Percentiles rank a stretch among this genome's conserved stretches.
Conservation (phyloP, 2,888 invertebrate genomes). For the Poecilus cupreus region DNA sequence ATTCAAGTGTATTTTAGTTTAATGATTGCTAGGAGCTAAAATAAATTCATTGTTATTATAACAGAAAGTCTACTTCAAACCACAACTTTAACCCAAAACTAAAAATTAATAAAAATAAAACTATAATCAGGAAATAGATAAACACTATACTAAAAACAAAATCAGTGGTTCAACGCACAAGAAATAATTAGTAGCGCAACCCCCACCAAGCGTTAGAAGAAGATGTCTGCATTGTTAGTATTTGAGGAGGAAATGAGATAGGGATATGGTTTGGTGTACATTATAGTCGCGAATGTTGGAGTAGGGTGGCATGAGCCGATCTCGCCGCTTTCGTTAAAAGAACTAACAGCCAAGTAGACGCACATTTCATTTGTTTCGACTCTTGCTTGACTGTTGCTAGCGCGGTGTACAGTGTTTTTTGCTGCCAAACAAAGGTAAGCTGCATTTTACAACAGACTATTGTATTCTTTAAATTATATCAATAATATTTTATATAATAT, state of each 20-base stretch:
- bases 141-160: slow-evolving; percentile 23
- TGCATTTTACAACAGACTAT: neutral
- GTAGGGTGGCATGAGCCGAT: slow-evolving; percentile 35
- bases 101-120: slow-evolving; percentile 31
- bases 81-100: neutral
- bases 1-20: too few species aligned
- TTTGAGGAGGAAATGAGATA: slow-evolving; percentile 5
- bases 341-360: slow-evolving; percentile 38
- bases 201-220: slow-evolving; percentile 17
- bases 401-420: slow-evolving; percentile 19
- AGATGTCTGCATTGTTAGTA: neutral
- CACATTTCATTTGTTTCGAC: slow-evolving; percentile 51
- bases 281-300: neutral
- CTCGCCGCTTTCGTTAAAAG: slow-evolving; percentile 56
- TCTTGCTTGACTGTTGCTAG: slow-evolving; percentile 32
- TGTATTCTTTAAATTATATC: too few species aligned
- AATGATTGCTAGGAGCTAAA: too few species aligned
- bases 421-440: slow-evolving; percentile 39
- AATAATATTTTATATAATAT: neutral
- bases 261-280: neutral
- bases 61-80: neutral
- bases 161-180: slow-evolving; percentile 1
- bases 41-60: too few species aligned
- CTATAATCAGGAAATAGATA: slow-evolving; percentile 9
- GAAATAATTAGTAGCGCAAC: neutral